Evolutionary conservation across 2,113 vertebrate genomes (phyloP).

Genomic region (Pogonocichla stellata): DNA sequence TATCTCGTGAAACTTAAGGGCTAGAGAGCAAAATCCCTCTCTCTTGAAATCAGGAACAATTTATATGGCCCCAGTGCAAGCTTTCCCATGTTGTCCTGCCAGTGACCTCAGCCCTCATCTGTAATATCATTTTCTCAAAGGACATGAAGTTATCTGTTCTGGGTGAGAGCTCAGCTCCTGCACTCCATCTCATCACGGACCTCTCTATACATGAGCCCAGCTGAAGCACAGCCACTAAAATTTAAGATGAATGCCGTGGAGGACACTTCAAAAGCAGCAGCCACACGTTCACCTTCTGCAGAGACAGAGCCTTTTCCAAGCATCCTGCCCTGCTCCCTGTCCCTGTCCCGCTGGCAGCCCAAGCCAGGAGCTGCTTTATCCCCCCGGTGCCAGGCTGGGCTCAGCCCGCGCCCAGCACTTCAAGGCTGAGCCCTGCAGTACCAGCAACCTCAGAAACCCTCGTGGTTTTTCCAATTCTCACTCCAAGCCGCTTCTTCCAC

Average conservation of each 20-base stretch:
- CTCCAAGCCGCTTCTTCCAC: not conserved
- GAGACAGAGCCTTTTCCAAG: not conserved
- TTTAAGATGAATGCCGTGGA: not conserved
- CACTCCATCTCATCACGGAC: not conserved
- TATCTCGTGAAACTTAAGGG: not conserved
- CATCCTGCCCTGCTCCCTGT: not conserved
- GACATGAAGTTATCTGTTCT: not conserved
- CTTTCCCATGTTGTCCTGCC: not conserved
- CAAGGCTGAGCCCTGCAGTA: accelerated
- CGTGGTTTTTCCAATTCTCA: not conserved
- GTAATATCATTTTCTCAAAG: not conserved
- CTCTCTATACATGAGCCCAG: not conserved
- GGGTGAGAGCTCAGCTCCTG: not conserved
- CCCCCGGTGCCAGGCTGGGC: not conserved
- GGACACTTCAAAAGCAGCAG: not conserved
- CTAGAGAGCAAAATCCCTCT: not conserved
- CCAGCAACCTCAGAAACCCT: not conserved
- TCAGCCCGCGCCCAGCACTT: not conserved
- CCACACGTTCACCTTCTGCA: not conserved
- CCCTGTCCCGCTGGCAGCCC: not conserved
- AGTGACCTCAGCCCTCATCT: not conserved
- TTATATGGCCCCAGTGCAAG: not conserved
- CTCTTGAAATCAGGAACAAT: not conserved
- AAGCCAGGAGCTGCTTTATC: accelerated
- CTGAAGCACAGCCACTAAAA: not conserved